Evolutionary conservation across 1,140 invertebrate genomes (phyloP), one percentile per base, ranked within the genome.

Genomic region (Chironomus tepperi): DNA sequence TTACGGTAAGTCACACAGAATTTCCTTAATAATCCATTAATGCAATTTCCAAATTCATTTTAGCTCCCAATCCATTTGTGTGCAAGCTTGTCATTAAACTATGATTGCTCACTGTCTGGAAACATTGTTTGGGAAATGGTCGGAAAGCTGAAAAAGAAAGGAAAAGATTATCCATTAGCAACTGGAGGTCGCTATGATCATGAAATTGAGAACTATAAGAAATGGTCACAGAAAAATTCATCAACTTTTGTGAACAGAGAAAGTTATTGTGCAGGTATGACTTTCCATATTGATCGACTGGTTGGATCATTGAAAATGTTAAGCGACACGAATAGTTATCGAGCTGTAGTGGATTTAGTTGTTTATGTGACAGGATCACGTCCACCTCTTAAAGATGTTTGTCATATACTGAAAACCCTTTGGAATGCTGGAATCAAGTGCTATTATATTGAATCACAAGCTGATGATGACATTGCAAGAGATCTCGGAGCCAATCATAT

Each of bases 201-300:
- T 21, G 83, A 85, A 81, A 78, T 86, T 43, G 77, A 80, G 19
- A 79, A 81, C 42, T 85, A 84, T 75, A 79, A 84, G 43, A 34
- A 43, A 57, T 57, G 12, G 12, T n/a, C n/a, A n/a, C 47, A 21
- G 43, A 47, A 57, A 34, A 64, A 18, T 64, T 19, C 15, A 19
- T 24, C 21, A 21, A 21, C 73, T 19, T 43, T 47, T 8, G 82
- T 78, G 19, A 80, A 65, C 76, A 77, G 76, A 80, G 83, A 77
- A 80, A 85, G 78, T 72, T 84, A 65, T 74, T 91, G 88, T 0
- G 90, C 89, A 5, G 93, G 93, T 12, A 86, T 93, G 12, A 92
- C 91, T 47, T 85, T 94, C 67, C 90, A 89, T 0, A 80, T 94
- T 74, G 89, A 90, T 74, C 91, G 89, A 79, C 80, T 94, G 42